Base-by-base conservation (phyloP, 1,140 invertebrate species). In the Sminthurides bifidus region DNA sequence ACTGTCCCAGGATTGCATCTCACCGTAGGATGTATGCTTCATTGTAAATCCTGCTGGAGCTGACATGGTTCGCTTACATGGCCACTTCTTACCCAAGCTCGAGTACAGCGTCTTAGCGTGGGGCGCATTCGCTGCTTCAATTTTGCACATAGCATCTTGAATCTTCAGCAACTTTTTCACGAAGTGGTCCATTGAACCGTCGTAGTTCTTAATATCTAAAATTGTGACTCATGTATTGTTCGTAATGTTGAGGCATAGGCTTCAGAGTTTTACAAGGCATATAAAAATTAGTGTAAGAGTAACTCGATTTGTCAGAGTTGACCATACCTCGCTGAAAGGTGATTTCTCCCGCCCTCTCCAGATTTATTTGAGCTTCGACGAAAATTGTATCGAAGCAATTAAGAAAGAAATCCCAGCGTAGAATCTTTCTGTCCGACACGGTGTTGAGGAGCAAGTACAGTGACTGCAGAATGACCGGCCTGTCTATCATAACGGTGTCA, bases 381-480 rank as follows among this genome's bases (percentile, higher is more conserved):
- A 93, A 94, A 2, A 99, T 73, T 0, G 89, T 84, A 68, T 98
- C 95, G 71, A 99, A 98, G 44, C 94, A 79, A 71, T 92, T 92
- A 3, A 97, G 76, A 70, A 99, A 99, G 74, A 99, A 98, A 55
- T 98, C 92, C 94, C 95, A 99, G 1, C 83, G 82, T 6, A 98
- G 76, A 57, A 98, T 88, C 60, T 82, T 81, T 35, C 92, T 76
- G 68, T 96, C 89, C 58, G 84, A 86, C 2, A 98, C 76, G 5
- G 88, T 85, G 68, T 93, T 95, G 67, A 93, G 87, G 2, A 99
- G 76, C 68, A 97, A 88, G 72, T 93, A 92, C 17, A 99, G 77
- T 0, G 88, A 85, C 71, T 96, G 91, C n/a, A 99, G 78, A 29
- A 99, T 91, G 79, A 98, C 87, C 0, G 93, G 91, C 30, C 96